Evolutionary conservation across 2,113 vertebrate genomes (phyloP).

Genomic region (Ahaetulla prasina): DNA sequence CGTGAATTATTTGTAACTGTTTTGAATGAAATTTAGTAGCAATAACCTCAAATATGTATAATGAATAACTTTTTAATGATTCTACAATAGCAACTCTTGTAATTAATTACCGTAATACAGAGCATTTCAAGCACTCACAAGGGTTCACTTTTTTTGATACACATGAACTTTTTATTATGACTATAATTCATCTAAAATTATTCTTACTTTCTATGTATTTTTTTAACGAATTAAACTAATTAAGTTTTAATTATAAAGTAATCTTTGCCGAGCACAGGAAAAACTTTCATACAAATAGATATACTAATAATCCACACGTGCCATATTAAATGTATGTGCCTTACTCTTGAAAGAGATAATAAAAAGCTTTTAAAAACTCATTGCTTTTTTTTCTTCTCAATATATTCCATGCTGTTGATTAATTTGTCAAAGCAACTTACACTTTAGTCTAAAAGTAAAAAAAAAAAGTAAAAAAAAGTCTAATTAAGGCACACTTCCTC

Average conservation of each 20-base stretch:
- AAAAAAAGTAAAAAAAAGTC: no score
- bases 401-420: not conserved
- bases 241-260: not conserved
- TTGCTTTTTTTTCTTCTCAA: not conserved
- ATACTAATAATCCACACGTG: not conserved
- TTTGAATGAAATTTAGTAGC: not conserved
- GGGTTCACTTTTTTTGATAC: not conserved
- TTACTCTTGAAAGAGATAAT: not conserved
- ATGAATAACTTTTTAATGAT: not conserved
- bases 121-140: not conserved
- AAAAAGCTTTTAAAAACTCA: not conserved
- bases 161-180: not conserved
- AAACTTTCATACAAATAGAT: not conserved
- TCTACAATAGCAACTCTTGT: not conserved
- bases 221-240: not conserved
- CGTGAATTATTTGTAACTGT: not conserved
- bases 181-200: not conserved
- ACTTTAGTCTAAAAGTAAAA: not conserved
- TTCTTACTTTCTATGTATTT: not conserved
- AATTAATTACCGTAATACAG: not conserved
- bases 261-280: not conserved
- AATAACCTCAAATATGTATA: not conserved
- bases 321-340: not conserved
- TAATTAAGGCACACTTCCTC: not conserved
- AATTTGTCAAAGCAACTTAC: not conserved